Conservation (phyloP, 2,113 vertebrate genomes). For the Bothrops jararaca region DNA sequence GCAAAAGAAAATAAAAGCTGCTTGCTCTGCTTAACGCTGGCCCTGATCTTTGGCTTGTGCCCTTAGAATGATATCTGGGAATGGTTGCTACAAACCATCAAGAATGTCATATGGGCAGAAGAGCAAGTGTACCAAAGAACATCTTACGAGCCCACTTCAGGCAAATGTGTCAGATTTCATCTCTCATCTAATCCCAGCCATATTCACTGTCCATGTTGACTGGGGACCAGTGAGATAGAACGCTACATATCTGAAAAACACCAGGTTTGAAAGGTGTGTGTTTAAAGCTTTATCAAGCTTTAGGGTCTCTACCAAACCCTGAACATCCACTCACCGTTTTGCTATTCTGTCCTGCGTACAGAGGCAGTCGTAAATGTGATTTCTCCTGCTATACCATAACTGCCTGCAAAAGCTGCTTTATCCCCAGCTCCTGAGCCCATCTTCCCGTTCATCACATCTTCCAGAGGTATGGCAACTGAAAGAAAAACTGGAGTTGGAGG, state of each 20-base stretch:
- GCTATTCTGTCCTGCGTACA: constrained; percentile 34
- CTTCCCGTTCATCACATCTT: constrained; percentile 41
- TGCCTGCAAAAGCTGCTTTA: constrained; percentile 45
- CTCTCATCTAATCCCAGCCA: neutral
- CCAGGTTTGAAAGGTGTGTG: neutral
- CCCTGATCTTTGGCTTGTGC: neutral
- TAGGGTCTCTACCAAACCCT: neutral
- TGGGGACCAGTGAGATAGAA: neutral
- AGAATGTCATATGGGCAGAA: neutral
- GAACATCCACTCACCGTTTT: constrained; percentile 19
- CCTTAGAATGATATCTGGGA: neutral
- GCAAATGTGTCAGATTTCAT: neutral
- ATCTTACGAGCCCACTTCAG: neutral
- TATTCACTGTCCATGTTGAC: neutral
- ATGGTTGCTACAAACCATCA: neutral
- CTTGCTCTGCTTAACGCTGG: neutral
- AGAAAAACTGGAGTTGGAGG: constrained; percentile 28
- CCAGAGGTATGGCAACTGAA: constrained; percentile 61
- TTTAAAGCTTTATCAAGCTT: neutral
- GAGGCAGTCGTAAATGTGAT: constrained; percentile 39
- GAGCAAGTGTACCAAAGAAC: neutral
- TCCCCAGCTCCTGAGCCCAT: constrained; percentile 49
- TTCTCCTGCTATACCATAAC: constrained; percentile 43
- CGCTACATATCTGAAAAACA: neutral
- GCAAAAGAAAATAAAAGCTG: neutral